A percentile compares a stretch with the other conserved stretches of the same genome.
Conservation (phyloP, 2,888 invertebrate genomes). For the Tridacna gigas region DNA sequence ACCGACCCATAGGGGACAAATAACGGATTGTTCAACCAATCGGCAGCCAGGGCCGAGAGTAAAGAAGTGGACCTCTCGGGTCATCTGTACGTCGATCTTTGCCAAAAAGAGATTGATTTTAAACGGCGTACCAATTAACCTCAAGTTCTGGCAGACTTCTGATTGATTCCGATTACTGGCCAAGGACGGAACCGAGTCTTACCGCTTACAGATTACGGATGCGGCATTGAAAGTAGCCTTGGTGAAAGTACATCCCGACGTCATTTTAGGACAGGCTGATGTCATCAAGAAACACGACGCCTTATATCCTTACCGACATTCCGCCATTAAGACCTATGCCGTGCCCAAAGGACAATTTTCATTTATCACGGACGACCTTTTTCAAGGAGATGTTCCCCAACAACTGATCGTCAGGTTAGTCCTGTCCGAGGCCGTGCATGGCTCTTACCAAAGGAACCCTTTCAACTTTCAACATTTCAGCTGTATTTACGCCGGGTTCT, state of each 20-base stretch:
- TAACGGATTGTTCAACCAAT: constrained; percentile 17
- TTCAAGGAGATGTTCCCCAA: constrained; percentile 41
- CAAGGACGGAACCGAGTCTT: constrained; percentile 2
- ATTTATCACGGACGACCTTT: constrained; percentile 42
- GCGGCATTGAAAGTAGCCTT: constrained; percentile 40
- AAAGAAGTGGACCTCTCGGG: constrained; percentile 37
- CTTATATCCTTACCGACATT: constrained; percentile 43
- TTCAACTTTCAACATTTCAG: constrained; percentile 38
- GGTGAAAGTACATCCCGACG: constrained; percentile 39
- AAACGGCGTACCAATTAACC: constrained; percentile 45
- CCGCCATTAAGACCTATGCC: constrained; percentile 40
- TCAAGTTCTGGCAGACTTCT: constrained; percentile 10
- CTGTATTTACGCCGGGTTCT: constrained; percentile 45
- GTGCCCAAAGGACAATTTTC: constrained; percentile 40
- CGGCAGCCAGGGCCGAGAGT: constrained; percentile 14
- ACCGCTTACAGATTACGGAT: constrained; percentile 1
- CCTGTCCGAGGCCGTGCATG: constrained; percentile 20
- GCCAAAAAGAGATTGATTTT: constrained; percentile 52
- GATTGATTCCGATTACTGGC: constrained; percentile 2
- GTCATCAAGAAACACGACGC: constrained; percentile 32
- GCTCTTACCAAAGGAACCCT: constrained; percentile 38
- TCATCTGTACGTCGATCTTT: constrained; percentile 36
- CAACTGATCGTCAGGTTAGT: constrained; percentile 49
- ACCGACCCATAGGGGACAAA: constrained; percentile 27
- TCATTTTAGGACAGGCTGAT: constrained; percentile 34